These are phyloP conservation scores for Pseudomyrmex pallidus DNA, from an alignment of 1,140 invertebrate genomes.

Conservation along the genomic window DNA sequence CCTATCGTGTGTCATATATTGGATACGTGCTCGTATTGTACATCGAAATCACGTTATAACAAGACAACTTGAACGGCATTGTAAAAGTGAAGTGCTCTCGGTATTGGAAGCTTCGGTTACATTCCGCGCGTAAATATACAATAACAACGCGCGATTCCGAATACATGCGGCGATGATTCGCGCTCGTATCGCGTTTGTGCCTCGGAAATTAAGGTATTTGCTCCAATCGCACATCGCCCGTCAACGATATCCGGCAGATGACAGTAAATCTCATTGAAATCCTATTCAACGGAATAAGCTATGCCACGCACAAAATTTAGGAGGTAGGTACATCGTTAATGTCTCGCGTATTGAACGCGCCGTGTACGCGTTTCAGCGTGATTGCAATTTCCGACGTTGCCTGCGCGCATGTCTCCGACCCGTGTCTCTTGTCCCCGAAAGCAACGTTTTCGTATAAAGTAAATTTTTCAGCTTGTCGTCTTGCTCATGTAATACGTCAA, in stretches of 20 bases:
- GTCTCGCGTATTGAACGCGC: constrained; percentile 21
- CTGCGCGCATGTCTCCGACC: background rate
- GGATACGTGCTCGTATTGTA: too few species aligned
- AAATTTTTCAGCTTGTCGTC: too few species aligned
- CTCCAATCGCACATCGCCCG: constrained; percentile 52
- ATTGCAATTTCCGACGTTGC: background rate
- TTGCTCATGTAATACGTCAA: background rate
- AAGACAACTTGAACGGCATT: background rate
- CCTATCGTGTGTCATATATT: too few species aligned
- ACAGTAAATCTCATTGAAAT: constrained; percentile 56
- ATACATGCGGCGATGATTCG: constrained; percentile 37
- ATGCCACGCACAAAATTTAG: constrained; percentile 51
- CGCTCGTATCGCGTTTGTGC: background rate
- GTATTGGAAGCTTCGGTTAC: background rate
- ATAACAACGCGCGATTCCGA: constrained; percentile 10
- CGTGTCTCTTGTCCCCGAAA: too few species aligned
- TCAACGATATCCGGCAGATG: constrained; percentile 46
- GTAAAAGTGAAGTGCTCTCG: constrained; percentile 1
- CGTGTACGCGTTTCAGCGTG: background rate
- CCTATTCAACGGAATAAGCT: constrained; percentile 48
- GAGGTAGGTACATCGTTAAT: constrained; percentile 31
- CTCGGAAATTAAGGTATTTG: constrained; percentile 58
- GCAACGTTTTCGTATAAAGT: constrained; percentile 3
- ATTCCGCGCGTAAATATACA: constrained; percentile 44
- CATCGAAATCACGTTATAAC: background rate